Evolutionary conservation across 2,888 invertebrate species (phyloP).

Genomic region (Cantharis nigra): DNA sequence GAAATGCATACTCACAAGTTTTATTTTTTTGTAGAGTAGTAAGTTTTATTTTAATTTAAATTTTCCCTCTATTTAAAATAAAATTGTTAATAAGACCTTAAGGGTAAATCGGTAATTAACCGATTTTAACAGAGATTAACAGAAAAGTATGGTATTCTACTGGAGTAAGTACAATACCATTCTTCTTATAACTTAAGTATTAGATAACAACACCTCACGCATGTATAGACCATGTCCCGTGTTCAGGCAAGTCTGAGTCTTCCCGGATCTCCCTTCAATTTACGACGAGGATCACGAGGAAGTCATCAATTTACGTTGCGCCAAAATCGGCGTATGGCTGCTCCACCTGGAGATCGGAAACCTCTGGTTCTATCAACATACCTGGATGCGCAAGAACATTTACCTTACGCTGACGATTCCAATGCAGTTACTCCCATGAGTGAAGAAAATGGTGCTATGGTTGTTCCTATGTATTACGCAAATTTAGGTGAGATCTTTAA

Average conservation of each 20-base stretch:
- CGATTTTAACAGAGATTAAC: conserved; percentile 26
- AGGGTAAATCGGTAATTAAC: background rate
- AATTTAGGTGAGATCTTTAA: conserved; percentile 67
- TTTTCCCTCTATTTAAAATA: conserved; percentile 3
- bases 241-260: conserved; percentile 93
- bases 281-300: conserved; percentile 86
- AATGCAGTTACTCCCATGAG: conserved; percentile 98
- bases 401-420: conserved; percentile 97
- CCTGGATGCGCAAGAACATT: conserved; percentile 91
- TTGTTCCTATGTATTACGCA: conserved; percentile 88
- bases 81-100: background rate
- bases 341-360: conserved; percentile 86
- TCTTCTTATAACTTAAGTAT: conserved; percentile 35
- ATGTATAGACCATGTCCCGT: conserved; percentile 54
- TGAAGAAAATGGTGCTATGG: conserved; percentile 94
- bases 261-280: conserved; percentile 95
- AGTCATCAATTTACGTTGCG: conserved; percentile 91
- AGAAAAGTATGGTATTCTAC: conserved; percentile 37
- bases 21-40: conserved; percentile 21
- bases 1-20: conserved; percentile 30
- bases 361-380: conserved; percentile 93
- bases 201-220: conserved; percentile 46
- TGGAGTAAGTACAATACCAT: conserved; percentile 32
- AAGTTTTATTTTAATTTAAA: conserved; percentile 17
- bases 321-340: conserved; percentile 80